A percentile compares a stretch with the other conserved stretches of the same genome.
phyloP scores from a whole-genome alignment of 2,797 vertebrate genomes.

The Chromis chromis region DNA sequence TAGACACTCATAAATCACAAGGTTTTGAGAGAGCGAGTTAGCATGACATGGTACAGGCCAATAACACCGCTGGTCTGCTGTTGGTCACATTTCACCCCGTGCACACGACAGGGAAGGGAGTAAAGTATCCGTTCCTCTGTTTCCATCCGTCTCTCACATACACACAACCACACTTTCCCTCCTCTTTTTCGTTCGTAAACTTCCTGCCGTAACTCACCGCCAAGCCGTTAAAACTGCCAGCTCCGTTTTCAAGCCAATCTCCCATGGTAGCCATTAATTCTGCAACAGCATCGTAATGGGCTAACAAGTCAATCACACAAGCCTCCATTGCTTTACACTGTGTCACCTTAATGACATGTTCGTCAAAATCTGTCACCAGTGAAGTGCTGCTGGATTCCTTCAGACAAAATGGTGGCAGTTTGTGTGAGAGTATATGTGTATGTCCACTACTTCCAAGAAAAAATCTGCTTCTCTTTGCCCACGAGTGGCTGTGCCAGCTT shows the following conservation, averaged over 20 bases:
- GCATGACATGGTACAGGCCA: constrained; percentile 72
- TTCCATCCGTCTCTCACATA: constrained; percentile 49
- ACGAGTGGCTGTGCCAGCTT: constrained; percentile 51
- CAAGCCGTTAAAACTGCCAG: constrained; percentile 90
- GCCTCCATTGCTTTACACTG: constrained; percentile 90
- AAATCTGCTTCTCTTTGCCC: constrained; percentile 64
- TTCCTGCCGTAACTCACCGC: constrained; percentile 89
- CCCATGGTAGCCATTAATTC: constrained; percentile 92
- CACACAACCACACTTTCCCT: constrained; percentile 58
- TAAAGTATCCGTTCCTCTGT: constrained; percentile 51
- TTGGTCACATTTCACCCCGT: constrained; percentile 80
- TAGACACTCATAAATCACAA: constrained; percentile 68
- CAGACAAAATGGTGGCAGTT: constrained; percentile 84
- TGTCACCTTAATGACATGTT: constrained; percentile 91
- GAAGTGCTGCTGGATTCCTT: constrained; percentile 83
- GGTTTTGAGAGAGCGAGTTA: constrained; percentile 65
- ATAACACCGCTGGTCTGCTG: constrained; percentile 75
- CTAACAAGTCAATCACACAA: constrained; percentile 91
- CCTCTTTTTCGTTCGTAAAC: constrained; percentile 73
- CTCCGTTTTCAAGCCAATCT: constrained; percentile 87
- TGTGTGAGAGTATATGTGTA: constrained; percentile 51
- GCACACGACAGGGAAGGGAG: constrained; percentile 56
- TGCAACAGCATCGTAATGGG: constrained; percentile 89
- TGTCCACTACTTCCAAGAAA: constrained; percentile 43
- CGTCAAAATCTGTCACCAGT: constrained; percentile 89